These are phyloP conservation scores for Eutolmus rufibarbis DNA, from an alignment of 2,888 invertebrate genomes.

Conservation along the genomic window DNA sequence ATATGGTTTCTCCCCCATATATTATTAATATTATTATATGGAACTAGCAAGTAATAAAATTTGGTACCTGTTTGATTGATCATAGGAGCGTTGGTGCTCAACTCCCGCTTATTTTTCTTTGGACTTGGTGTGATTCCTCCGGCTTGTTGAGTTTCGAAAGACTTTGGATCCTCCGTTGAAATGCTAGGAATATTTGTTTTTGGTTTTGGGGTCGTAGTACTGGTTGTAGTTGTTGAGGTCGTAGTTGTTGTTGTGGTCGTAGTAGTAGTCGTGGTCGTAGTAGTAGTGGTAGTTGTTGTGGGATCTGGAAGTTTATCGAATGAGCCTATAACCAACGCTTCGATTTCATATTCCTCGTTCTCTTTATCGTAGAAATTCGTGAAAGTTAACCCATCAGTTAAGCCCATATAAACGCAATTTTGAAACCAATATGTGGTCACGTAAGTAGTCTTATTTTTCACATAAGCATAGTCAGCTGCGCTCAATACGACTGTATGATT, in stretches of 20 bases:
- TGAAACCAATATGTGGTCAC: constrained; percentile 80
- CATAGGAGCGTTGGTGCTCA: not conserved
- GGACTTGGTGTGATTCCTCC: constrained; percentile 56
- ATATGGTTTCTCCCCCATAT: no score
- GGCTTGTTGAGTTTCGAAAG: constrained; percentile 50
- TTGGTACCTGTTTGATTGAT: constrained; percentile 11
- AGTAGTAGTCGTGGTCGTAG: constrained; percentile 66
- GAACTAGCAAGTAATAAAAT: not conserved
- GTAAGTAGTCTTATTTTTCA: constrained; percentile 66
- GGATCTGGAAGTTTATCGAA: constrained; percentile 67
- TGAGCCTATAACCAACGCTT: constrained; percentile 76
- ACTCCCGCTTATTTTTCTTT: constrained; percentile 33
- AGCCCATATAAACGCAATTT: constrained; percentile 75
- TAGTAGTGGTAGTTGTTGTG: constrained; percentile 58
- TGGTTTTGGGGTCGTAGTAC: constrained; percentile 59
- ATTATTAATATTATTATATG: not conserved
- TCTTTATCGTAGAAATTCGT: constrained; percentile 71
- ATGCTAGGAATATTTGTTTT: constrained; percentile 57
- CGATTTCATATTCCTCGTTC: constrained; percentile 69
- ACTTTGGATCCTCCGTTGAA: constrained; percentile 53
- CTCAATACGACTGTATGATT: constrained; percentile 68
- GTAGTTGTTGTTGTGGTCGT: constrained; percentile 61
- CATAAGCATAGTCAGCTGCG: constrained; percentile 69
- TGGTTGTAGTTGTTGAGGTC: constrained; percentile 62
- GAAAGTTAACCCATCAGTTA: constrained; percentile 69